phyloP scores from a whole-genome alignment of 2,888 invertebrate genomes.

The Pachliopta kotzebuea region DNA sequence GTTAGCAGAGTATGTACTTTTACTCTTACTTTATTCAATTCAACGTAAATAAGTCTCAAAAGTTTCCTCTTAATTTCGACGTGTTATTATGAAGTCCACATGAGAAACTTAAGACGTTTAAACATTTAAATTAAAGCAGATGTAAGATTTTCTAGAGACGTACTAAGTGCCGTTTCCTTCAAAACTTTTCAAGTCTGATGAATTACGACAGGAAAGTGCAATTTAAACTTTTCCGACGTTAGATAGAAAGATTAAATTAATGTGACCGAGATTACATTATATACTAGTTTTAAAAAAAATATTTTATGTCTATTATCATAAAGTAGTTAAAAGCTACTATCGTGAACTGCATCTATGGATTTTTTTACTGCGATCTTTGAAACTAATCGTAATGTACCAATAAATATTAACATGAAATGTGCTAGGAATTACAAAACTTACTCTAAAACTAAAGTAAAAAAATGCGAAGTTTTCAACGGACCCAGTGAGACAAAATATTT shows the following conservation, averaged over 20 bases:
- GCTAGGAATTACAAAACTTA: too few species aligned
- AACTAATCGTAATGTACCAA: too few species aligned
- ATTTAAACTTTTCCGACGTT: conserved; percentile 27
- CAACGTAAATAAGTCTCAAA: background rate
- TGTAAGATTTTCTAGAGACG: conserved; percentile 24
- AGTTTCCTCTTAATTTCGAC: conserved; percentile 7
- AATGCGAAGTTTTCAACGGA: background rate
- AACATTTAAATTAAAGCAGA: conserved; percentile 24
- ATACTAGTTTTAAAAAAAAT: background rate
- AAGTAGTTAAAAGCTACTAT: background rate
- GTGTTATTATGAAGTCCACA: conserved; percentile 6
- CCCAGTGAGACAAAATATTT: background rate
- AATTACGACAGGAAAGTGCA: conserved; percentile 27
- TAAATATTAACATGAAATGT: too few species aligned
- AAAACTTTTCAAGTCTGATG: conserved; percentile 26
- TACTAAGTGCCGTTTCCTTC: conserved; percentile 25
- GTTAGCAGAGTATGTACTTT: background rate
- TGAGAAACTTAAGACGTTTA: conserved; percentile 19
- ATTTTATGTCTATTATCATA: background rate
- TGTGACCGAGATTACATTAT: conserved; percentile 9
- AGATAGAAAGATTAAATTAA: conserved; percentile 21
- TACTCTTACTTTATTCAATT: background rate
- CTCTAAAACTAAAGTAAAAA: background rate
- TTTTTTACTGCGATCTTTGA: too few species aligned
- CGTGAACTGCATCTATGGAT: too few species aligned